These are phyloP conservation scores for Raja brachyura DNA, from an alignment of 2,113 vertebrate species.

Conservation along the genomic window DNA sequence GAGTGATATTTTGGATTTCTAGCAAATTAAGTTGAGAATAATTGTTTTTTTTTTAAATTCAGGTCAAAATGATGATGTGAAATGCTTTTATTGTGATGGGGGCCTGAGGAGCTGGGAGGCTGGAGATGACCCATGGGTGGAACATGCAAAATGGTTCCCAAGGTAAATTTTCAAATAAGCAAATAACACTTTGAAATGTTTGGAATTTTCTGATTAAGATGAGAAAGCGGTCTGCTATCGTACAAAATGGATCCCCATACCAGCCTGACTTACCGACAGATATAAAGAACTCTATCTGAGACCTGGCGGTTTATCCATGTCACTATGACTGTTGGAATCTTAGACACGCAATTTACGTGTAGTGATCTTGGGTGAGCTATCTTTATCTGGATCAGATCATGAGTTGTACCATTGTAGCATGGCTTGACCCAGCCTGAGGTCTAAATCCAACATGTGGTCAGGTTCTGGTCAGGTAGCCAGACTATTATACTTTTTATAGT, in stretches of 20 bases:
- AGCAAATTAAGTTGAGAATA: slow-evolving; percentile 15
- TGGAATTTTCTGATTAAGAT: background rate
- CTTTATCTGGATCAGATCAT: no score
- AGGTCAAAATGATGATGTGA: slow-evolving; percentile 93
- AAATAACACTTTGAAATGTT: background rate
- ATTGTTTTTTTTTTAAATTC: background rate
- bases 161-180: slow-evolving; percentile 60
- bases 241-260: background rate
- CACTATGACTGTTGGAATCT: no score
- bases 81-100: slow-evolving; percentile 95
- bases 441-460: no score
- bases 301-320: no score
- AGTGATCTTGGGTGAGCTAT: background rate
- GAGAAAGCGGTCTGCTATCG: background rate
- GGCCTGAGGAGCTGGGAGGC: slow-evolving; percentile 94
- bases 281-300: background rate
- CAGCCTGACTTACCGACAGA: background rate
- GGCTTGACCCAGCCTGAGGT: no score
- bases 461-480: no score
- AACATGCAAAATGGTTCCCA: slow-evolving; percentile 98
- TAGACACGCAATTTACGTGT: no score
- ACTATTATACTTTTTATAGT: no score
- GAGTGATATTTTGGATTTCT: background rate
- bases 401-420: no score
- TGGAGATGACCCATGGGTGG: slow-evolving; percentile 93